phyloP scores from a whole-genome alignment of 2,113 vertebrate species.

The Burhinus bistriatus region DNA sequence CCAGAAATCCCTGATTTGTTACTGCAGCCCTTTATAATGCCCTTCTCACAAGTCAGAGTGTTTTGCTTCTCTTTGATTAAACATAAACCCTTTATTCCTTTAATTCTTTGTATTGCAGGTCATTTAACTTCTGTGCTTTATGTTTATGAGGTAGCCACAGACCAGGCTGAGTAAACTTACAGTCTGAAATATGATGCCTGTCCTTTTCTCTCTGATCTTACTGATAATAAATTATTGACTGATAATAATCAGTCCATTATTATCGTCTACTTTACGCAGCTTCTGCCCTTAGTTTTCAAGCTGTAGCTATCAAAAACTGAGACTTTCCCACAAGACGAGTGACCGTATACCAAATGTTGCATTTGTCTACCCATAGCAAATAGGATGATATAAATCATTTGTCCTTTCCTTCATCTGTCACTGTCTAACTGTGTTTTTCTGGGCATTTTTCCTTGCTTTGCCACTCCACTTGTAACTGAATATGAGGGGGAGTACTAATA shows the following conservation, averaged over 20 bases:
- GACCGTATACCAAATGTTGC: not conserved
- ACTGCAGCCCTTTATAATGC: not conserved
- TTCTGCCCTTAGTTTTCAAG: not conserved
- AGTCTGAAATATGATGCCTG: not conserved
- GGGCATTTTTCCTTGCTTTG: not conserved
- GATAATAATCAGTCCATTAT: not conserved
- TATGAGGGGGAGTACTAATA: not conserved
- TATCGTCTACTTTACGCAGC: not conserved
- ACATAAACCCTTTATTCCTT: not conserved
- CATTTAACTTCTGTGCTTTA: not conserved
- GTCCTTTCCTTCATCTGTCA: not conserved
- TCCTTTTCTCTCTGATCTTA: not conserved
- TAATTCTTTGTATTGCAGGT: not conserved
- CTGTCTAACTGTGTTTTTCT: not conserved
- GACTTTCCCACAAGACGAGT: not conserved
- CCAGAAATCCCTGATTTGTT: not conserved
- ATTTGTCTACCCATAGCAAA: not conserved
- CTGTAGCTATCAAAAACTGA: not conserved
- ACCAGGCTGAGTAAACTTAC: not conserved
- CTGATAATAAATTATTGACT: not conserved
- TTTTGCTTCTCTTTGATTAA: not conserved
- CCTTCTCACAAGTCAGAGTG: not conserved
- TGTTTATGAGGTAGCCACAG: not conserved
- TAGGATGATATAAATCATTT: not conserved
- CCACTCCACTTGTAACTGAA: not conserved